Percentiles rank a stretch among this genome's conserved stretches.
These are phyloP conservation scores for Heliconius aoede DNA, from an alignment of 2,888 invertebrate genomes.

Conservation along the genomic window DNA sequence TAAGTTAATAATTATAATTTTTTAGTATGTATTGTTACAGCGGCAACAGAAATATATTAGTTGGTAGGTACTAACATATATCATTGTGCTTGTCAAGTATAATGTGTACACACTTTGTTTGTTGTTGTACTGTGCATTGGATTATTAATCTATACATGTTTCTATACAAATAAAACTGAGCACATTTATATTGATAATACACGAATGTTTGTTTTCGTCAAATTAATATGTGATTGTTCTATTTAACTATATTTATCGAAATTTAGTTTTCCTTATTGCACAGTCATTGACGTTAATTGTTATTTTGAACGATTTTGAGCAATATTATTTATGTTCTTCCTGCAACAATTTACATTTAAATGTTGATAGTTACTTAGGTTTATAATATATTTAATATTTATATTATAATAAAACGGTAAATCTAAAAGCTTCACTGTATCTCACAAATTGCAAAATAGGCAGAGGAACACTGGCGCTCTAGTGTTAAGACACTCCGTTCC, in stretches of 20 bases:
- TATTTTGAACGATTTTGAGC: not conserved
- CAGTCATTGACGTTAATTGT: not conserved
- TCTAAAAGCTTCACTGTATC: too few relatives aligned
- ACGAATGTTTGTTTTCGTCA: slow-evolving; percentile 5
- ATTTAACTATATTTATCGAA: not conserved
- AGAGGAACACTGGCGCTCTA: too few relatives aligned
- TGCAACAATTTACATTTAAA: too few relatives aligned
- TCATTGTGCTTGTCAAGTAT: not conserved
- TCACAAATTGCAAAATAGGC: too few relatives aligned
- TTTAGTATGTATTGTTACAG: too few relatives aligned
- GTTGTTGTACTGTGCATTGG: not conserved
- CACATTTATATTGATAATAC: not conserved
- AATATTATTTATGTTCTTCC: not conserved
- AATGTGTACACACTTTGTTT: not conserved
- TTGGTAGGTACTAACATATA: not conserved
- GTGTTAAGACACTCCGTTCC: too few relatives aligned
- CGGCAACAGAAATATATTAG: not conserved
- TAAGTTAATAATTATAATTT: too few relatives aligned
- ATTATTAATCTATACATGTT: not conserved
- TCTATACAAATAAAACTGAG: not conserved
- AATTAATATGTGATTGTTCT: not conserved
- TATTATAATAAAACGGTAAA: too few relatives aligned
- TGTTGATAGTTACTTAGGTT: too few relatives aligned
- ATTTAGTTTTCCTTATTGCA: slow-evolving; percentile 14
- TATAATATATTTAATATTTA: too few relatives aligned